Evolutionary conservation across 2,113 vertebrate genomes (phyloP), one percentile per base, ranked within the genome.

Genomic region (Oreochromis niloticus): DNA sequence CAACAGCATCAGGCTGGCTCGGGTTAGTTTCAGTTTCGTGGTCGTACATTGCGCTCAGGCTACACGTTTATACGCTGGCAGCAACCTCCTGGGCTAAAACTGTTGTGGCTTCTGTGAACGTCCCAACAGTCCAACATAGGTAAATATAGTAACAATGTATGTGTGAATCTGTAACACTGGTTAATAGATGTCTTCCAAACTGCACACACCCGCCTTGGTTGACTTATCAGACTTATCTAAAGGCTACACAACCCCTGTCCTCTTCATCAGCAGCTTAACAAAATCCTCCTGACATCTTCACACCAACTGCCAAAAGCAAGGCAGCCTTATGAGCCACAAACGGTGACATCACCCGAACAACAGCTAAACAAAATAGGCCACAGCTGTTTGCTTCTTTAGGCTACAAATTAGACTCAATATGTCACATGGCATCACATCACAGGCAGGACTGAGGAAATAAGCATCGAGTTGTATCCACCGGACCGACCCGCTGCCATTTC

Each of bases 331-430:
- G 94, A 96, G 94, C 97, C 95, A 97, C 88, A 88, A 93, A 97
- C 89, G 91, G 95, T 95, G 97, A 97, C 95, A 97, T 97, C 96
- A 97, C 94, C 94, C 95, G 88, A 94, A 93, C 91, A 91, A 94
- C 94, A 94, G 88, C 94, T 90, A 93, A 95, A 94, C 87, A 97
- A 97, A 98, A 97, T 97, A 97, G 97, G 97, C 95, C 97, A 97
- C 97, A 97, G 96, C 97, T 98, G 96, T 97, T 96, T 96, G 95
- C 88, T 96, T 97, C 97, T 97, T 95, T 95, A 96, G 96, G 97
- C 97, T 97, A 97, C 96, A 97, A 97, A 96, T 97, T 93, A 97
- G 94, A 97, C 97, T 97, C 97, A 97, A 97, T 97, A 96, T 97
- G 97, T 97, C 97, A 97, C 88, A 94, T 89, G 94, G 96, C 95